phyloP scores from a whole-genome alignment of 2,113 vertebrate species.

The Daphoenositta chrysoptera region DNA sequence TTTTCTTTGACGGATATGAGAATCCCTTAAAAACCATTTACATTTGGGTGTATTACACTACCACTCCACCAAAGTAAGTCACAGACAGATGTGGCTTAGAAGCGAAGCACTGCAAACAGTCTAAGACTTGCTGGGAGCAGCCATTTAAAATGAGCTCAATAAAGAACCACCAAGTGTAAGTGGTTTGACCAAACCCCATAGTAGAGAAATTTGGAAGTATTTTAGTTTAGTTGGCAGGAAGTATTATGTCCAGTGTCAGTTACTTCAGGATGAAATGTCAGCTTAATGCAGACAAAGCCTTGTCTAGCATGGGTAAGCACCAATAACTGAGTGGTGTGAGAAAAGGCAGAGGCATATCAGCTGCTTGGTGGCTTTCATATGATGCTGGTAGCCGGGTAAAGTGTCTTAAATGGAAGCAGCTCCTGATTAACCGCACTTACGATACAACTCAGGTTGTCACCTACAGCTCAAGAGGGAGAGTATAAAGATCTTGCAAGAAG shows the following conservation, averaged over 20 bases:
- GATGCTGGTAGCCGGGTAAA: background rate
- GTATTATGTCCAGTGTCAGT: fast-evolving
- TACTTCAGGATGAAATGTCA: background rate
- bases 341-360: background rate
- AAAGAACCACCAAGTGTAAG: background rate
- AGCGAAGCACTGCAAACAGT: background rate
- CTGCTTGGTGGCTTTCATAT: background rate
- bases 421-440: background rate
- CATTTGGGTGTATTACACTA: background rate
- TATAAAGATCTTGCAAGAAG: background rate
- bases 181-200: background rate
- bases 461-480: background rate
- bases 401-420: background rate
- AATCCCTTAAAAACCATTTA: background rate
- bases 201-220: background rate
- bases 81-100: background rate
- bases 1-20: background rate
- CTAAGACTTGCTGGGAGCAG: background rate
- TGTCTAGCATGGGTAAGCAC: background rate
- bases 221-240: background rate
- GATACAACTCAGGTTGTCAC: background rate
- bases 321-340: background rate
- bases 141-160: background rate
- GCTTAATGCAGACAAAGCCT: background rate
- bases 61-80: background rate